A percentile compares a stretch with the other conserved stretches of the same genome.
Evolutionary conservation across 2,797 vertebrate genomes (phyloP).

Genomic region (Paguma larvata): DNA sequence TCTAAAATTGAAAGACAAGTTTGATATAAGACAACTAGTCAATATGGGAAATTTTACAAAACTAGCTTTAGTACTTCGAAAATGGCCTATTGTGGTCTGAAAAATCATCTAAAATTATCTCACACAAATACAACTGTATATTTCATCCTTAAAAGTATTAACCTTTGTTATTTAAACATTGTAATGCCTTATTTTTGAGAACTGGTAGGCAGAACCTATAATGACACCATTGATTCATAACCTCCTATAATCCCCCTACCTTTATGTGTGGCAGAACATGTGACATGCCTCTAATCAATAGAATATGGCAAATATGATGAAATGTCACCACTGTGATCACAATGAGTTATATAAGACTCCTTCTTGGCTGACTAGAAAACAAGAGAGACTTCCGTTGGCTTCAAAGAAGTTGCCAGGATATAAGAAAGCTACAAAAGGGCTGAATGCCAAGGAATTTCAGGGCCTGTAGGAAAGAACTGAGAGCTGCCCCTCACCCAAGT

Average conservation of each 20-base stretch:
- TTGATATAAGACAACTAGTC: background rate
- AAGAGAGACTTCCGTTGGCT: background rate
- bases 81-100: background rate
- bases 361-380: background rate
- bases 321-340: background rate
- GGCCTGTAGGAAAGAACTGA: background rate
- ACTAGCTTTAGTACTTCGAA: background rate
- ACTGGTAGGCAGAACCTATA: background rate
- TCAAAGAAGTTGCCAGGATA: background rate
- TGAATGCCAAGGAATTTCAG: background rate
- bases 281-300: background rate
- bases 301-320: background rate
- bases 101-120: background rate
- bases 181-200: background rate
- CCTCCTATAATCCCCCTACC: background rate
- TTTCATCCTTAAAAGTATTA: background rate
- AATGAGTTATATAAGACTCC: background rate
- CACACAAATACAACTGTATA: background rate
- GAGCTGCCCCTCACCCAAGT: background rate
- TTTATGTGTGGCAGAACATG: background rate
- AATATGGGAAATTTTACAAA: background rate
- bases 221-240: background rate
- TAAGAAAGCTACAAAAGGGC: background rate
- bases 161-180: background rate
- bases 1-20: background rate